phyloP scores from a whole-genome alignment of 2,113 vertebrate species.

The Elachura formosa region DNA sequence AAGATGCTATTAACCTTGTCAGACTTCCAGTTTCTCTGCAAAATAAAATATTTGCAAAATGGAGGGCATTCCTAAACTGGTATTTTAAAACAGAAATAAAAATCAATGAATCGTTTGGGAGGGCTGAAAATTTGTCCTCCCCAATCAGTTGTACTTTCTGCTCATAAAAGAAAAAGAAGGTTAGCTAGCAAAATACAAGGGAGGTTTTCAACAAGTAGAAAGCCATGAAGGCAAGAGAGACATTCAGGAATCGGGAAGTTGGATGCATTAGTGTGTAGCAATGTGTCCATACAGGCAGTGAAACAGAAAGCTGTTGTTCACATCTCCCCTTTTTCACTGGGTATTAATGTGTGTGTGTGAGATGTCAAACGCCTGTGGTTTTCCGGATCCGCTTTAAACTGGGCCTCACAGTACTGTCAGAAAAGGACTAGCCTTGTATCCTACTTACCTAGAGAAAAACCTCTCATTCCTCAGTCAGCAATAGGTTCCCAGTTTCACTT shows the following conservation, averaged over 20 bases:
- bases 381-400: not conserved
- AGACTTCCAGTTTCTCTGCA: slow-evolving; percentile 86
- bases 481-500: not conserved
- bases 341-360: not conserved
- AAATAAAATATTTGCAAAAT: not conserved
- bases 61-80: not conserved
- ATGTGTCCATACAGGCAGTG: not conserved
- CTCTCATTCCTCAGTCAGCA: not conserved
- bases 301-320: not conserved
- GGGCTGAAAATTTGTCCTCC: not conserved
- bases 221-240: not conserved
- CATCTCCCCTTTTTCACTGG: rapidly evolving
- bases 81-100: not conserved
- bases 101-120: not conserved
- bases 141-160: not conserved
- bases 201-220: not conserved
- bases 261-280: not conserved
- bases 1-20: slow-evolving; percentile 68
- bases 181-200: not conserved
- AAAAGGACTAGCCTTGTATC: not conserved
- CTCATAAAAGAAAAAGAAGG: not conserved
- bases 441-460: not conserved
- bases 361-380: not conserved
- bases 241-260: not conserved
- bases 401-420: not conserved